Evolutionary conservation across 2,113 vertebrate species (phyloP).

Genomic region (Psittacus erithacus): DNA sequence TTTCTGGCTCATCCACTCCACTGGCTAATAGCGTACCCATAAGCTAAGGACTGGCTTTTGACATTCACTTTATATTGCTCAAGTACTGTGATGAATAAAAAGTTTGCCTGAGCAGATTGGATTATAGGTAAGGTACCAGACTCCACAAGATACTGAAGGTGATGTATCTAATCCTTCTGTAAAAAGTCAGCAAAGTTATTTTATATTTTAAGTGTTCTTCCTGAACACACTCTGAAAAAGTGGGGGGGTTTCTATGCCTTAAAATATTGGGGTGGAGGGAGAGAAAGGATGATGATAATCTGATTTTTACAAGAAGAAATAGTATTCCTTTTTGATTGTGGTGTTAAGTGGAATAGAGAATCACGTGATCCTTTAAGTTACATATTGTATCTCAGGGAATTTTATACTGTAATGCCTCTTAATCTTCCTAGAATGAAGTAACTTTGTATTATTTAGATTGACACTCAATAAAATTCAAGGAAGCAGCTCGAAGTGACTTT

Average conservation of each 20-base stretch:
- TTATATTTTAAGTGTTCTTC: neutral
- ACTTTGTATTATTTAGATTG: neutral
- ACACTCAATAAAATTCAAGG: slow-evolving; percentile 24
- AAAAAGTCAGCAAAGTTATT: neutral
- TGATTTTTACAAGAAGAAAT: neutral
- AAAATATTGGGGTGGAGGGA: neutral
- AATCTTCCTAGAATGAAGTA: neutral
- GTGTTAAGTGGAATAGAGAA: neutral
- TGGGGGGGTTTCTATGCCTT: neutral
- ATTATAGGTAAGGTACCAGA: neutral
- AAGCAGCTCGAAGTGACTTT: neutral
- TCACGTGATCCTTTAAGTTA: neutral
- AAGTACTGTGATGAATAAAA: neutral
- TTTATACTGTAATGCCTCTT: slow-evolving; percentile 16
- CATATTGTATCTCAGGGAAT: slow-evolving; percentile 58
- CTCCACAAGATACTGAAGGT: neutral
- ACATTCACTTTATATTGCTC: neutral
- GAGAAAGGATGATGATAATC: neutral
- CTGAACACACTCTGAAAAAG: neutral
- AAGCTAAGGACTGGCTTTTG: neutral
- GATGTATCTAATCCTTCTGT: neutral
- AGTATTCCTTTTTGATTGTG: neutral
- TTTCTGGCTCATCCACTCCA: neutral
- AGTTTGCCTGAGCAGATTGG: neutral
- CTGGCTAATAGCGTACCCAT: fast-evolving